Base-by-base conservation (phyloP, 1,140 invertebrate genomes). In the Solenopsis fugax region DNA sequence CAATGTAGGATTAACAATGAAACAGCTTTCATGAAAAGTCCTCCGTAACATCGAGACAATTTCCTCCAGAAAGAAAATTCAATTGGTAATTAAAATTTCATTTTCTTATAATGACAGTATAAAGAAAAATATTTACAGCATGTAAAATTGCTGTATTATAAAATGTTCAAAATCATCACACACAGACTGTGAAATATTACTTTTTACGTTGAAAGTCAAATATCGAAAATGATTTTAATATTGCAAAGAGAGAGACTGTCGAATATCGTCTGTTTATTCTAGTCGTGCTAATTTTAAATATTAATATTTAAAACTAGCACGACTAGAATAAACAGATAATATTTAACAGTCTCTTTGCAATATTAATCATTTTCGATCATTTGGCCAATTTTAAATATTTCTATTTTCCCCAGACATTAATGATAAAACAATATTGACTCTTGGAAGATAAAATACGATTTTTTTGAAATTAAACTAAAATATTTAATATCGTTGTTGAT, bases 141-240 rank as follows among this genome's bases (percentile, higher is more conserved):
- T 4, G 12, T 41, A 1, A 41, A 65, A 65, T 41, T 18, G 9
- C 9, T 65, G 37, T n/a, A 37, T 37, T n/a, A 37, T n/a, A n/a
- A n/a, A n/a, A n/a, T 37, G 16, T 29, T 2, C 29, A 29, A 29
- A 29, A 29, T 29, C 29, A 29, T 29, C 18, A 12, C 34, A 5
- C 10, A 18, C 34, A 65, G 37, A 1, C 2, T 24, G 5, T 16
- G 4, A 50, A 45, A 21, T 34, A 71, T 71, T 18, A 71, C 29
- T n/a, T 71, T 52, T 16, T 18, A 52, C 52, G 9, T 34, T 34
- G 16, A n/a, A n/a, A 54, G 10, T 37, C 18, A 72, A 71, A 29
- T 69, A 16, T 52, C 16, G 18, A 29, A 71, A 52, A 24, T 29
- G 2, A 50, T 69, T 69, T 71, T 72, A 29, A 72, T 34, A n/a